Evolutionary conservation across 1,140 invertebrate genomes (phyloP).

Genomic region (Antheraea pernyi): DNA sequence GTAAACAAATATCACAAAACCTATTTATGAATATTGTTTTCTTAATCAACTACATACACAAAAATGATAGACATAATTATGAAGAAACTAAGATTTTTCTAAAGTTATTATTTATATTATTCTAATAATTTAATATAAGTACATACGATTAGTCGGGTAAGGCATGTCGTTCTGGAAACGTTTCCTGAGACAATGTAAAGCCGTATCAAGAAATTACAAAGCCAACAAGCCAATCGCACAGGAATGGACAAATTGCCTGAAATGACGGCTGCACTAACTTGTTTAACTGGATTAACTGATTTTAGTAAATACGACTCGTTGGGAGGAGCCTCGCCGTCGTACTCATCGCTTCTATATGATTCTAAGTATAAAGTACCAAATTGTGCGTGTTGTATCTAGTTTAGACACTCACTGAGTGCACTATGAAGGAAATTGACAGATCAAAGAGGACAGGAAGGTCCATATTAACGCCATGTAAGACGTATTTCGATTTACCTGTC

Average conservation of each 20-base stretch:
- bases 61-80: background rate
- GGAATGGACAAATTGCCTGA: slow-evolving; percentile 57
- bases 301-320: slow-evolving; percentile 50
- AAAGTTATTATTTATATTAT: background rate
- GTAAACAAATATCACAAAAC: too few relatives aligned
- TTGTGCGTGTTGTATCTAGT: slow-evolving; percentile 55
- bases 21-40: too few relatives aligned
- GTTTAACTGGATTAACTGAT: slow-evolving; percentile 67
- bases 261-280: slow-evolving; percentile 61
- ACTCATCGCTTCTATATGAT: slow-evolving; percentile 1
- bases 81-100: background rate
- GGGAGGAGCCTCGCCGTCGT: background rate
- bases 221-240: slow-evolving; percentile 52
- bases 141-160: slow-evolving; percentile 4
- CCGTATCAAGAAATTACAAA: slow-evolving; percentile 41
- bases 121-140: background rate
- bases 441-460: slow-evolving; percentile 60
- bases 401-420: slow-evolving; percentile 45
- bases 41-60: too few relatives aligned
- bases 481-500: slow-evolving; percentile 38
- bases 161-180: slow-evolving; percentile 27
- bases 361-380: slow-evolving; percentile 26
- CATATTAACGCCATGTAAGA: slow-evolving; percentile 52
- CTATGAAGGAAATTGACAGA: slow-evolving; percentile 61
- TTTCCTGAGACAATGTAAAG: slow-evolving; percentile 29